Evolutionary conservation across 1,140 invertebrate species (phyloP).

Genomic region (Probaryconus sp.): DNA sequence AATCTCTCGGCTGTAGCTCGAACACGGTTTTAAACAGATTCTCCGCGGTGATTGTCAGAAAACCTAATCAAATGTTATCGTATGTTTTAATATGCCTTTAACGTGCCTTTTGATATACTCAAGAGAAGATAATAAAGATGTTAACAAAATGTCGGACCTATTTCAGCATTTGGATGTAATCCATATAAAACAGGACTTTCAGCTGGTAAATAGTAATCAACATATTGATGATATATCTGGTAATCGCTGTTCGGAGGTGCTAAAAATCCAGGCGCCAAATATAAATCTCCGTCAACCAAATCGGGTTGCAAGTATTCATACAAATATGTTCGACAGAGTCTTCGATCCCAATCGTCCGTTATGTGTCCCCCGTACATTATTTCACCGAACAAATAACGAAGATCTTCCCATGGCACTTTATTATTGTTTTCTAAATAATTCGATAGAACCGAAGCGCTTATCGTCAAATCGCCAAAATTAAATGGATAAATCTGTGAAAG

Average conservation of each 20-base stretch:
- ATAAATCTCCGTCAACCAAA: slow-evolving; percentile 90
- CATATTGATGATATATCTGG: slow-evolving; percentile 90
- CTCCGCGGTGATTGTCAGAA: slow-evolving; percentile 91
- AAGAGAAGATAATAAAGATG: too few species aligned
- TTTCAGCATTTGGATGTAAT: slow-evolving; percentile 96
- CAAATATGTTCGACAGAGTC: slow-evolving; percentile 92
- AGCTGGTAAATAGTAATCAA: slow-evolving; percentile 91
- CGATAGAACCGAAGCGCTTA: slow-evolving; percentile 92
- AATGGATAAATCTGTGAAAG: slow-evolving; percentile 82
- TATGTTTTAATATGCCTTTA: not conserved
- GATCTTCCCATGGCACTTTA: slow-evolving; percentile 94
- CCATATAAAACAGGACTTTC: slow-evolving; percentile 95
- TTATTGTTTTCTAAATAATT: slow-evolving; percentile 96
- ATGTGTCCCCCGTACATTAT: slow-evolving; percentile 99
- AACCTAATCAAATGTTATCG: slow-evolving; percentile 74
- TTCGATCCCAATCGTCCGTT: slow-evolving; percentile 96
- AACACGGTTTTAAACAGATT: slow-evolving; percentile 93
- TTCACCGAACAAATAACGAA: slow-evolving; percentile 95
- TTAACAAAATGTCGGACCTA: too few species aligned
- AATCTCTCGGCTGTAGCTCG: slow-evolving; percentile 93
- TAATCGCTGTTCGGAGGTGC: slow-evolving; percentile 93
- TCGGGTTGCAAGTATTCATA: slow-evolving; percentile 92
- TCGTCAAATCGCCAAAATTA: slow-evolving; percentile 93
- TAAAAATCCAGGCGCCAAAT: slow-evolving; percentile 89
- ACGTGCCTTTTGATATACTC: too few species aligned